Evolutionary conservation across 2,797 vertebrate genomes (phyloP).

Genomic region (Ataeniobius toweri): DNA sequence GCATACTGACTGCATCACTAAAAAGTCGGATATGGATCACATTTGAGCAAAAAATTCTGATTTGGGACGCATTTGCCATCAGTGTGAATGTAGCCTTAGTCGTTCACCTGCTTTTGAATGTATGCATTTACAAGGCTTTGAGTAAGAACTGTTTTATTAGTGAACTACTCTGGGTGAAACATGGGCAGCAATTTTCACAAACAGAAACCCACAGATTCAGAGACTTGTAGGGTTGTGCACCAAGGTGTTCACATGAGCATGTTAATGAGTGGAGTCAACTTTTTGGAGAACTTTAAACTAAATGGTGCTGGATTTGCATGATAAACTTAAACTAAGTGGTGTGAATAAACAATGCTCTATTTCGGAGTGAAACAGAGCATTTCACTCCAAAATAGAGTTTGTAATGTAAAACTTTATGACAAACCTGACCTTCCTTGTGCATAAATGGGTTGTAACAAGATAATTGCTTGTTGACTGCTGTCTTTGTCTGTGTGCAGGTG

Average conservation of each 20-base stretch:
- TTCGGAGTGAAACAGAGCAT: no score
- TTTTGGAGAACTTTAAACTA: background rate
- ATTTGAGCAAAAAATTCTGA: no score
- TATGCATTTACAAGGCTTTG: background rate
- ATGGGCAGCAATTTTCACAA: background rate
- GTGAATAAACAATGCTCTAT: background rate
- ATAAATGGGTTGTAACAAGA: background rate
- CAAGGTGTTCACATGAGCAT: no score
- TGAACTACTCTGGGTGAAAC: background rate
- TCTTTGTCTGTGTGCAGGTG: background rate
- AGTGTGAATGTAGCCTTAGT: background rate
- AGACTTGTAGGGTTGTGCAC: no score
- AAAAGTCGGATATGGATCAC: no score
- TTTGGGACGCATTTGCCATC: no score
- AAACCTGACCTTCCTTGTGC: background rate
- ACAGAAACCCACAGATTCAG: background rate
- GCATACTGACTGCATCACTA: no score
- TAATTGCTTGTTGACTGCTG: background rate
- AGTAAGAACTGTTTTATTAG: background rate
- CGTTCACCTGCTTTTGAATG: background rate
- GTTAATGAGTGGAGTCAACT: background rate
- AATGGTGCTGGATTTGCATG: background rate
- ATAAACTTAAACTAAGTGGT: background rate
- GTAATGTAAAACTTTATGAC: background rate
- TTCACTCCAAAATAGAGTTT: background rate